Evolutionary conservation across 2,888 invertebrate species (phyloP), one percentile per base, ranked within the genome.

Genomic region (Hirtodrosophila confusa): DNA sequence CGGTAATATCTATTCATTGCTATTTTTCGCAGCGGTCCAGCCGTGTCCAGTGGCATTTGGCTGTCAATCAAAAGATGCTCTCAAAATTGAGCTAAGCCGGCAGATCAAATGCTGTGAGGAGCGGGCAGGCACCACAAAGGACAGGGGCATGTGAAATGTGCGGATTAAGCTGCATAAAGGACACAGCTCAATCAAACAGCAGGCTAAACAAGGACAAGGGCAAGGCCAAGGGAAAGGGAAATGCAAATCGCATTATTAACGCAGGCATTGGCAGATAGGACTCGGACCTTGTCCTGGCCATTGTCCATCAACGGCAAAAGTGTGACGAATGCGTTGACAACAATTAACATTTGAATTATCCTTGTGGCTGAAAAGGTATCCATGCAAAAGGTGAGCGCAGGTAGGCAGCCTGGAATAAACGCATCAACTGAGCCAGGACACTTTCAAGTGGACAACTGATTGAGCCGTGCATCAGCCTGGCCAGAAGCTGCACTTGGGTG

Each of bases 221-320:
- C 51, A 77, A 58, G 45, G 53, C 11, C 43, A 50, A 47, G 10
- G 27, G 56, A 75, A 77, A 73, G 80, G 71, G 71, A 87, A 89
- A 89, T 90, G 89, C 88, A 90, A 90, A 90, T 89, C 90, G 89
- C 84, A 89, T 90, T 90, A 90, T 88, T 87, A 88, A 90, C 86
- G 86, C 89, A 73, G 82, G 51, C 74, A 74, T 75, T 78, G 83
- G 62, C 78, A 77, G 79, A 73, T 74, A 54, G 80, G 58, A 77
- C 72, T 71, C 60, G 36, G 12, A 10, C 61, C 71, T 57, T 69
- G 70, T 64, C 61, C 64, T 65, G 40, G 29, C 63, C 70, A 76
- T 85, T 82, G 85, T 85, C 69, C 72, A 29, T 65, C 56, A 27
- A 39, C 39, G 47, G 76, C 69, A 80, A 83, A 83, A 82, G 76